phyloP scores from a whole-genome alignment of 2,888 invertebrate genomes.

The Caenorhabditis afra region DNA sequence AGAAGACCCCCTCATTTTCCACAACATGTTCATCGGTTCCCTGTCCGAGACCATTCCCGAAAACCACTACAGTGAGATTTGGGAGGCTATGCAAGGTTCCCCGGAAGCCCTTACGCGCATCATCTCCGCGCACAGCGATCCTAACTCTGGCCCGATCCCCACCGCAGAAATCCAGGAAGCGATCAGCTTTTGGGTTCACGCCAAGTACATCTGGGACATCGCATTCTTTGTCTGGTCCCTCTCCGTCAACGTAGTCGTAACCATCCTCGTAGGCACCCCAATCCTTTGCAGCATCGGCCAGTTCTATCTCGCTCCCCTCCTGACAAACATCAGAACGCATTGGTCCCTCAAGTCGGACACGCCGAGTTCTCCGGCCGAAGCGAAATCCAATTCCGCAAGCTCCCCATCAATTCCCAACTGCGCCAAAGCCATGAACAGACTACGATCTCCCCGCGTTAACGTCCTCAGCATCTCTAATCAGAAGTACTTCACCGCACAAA shows the following conservation, averaged over 20 bases:
- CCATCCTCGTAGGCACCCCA: not conserved
- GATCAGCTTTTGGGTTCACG: not conserved
- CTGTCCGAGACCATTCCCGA: slow-evolving; percentile 1
- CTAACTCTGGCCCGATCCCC: not conserved
- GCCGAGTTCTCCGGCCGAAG: not conserved
- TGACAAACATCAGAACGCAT: not conserved
- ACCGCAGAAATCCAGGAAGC: not conserved
- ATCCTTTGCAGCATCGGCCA: not conserved
- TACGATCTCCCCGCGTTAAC: too few species aligned
- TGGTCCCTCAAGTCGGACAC: not conserved
- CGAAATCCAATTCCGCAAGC: not conserved
- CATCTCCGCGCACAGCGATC: not conserved
- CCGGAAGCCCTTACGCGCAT: slow-evolving; percentile 7
- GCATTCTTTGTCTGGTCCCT: not conserved
- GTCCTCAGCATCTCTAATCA: too few species aligned
- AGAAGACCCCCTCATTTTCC: slow-evolving; percentile 8
- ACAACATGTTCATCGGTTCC: slow-evolving; percentile 8
- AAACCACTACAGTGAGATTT: slow-evolving; percentile 2
- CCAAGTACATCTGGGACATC: not conserved
- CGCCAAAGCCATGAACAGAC: too few species aligned
- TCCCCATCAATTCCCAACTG: not conserved
- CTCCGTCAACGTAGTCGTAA: not conserved
- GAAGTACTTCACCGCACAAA: slow-evolving; percentile 19
- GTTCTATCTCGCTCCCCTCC: not conserved
- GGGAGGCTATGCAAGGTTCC: slow-evolving; percentile 10